phyloP scores from a whole-genome alignment of 2,113 vertebrate genomes.

The Periophthalmodon schlosseri region DNA sequence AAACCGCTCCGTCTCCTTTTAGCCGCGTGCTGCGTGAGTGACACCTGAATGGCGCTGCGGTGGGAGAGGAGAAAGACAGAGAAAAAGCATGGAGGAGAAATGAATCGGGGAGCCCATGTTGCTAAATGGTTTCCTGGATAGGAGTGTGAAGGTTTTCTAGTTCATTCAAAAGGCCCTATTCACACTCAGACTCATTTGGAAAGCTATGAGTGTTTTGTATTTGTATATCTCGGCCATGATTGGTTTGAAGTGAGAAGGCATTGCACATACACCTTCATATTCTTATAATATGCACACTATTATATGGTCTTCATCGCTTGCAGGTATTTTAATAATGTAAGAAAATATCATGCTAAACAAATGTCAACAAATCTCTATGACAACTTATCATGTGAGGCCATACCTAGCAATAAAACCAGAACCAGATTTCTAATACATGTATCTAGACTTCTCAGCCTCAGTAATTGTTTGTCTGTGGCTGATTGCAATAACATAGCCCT shows the following conservation, averaged over 20 bases:
- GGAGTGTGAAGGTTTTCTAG: conserved; percentile 48
- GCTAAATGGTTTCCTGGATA: conserved; percentile 57
- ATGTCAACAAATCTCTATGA: conserved; percentile 1
- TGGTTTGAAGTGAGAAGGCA: conserved; percentile 8
- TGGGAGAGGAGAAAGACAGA: conserved; percentile 12
- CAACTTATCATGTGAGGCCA: conserved; percentile 2
- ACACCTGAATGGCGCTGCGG: conserved; percentile 49
- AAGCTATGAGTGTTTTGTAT: conserved; percentile 20
- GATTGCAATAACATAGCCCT: conserved; percentile 44
- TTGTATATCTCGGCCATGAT: not conserved
- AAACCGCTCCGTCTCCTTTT: conserved; percentile 26
- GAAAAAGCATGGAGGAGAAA: conserved; percentile 18
- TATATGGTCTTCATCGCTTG: not conserved
- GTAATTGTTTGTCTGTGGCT: conserved; percentile 43
- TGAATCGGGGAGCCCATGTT: conserved; percentile 37
- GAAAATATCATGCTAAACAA: conserved; percentile 4
- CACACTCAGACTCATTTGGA: conserved; percentile 28
- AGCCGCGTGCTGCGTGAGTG: conserved; percentile 45
- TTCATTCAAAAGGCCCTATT: conserved; percentile 44
- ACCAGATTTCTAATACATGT: conserved; percentile 21
- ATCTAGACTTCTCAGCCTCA: conserved; percentile 24
- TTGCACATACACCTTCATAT: not conserved
- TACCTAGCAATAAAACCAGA: conserved; percentile 3
- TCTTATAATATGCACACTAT: not conserved
- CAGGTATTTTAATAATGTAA: conserved; percentile 1